A percentile compares a stretch with the other conserved stretches of the same genome.
Evolutionary conservation across 2,888 invertebrate genomes (phyloP).

Genomic region (Amiota minor): DNA sequence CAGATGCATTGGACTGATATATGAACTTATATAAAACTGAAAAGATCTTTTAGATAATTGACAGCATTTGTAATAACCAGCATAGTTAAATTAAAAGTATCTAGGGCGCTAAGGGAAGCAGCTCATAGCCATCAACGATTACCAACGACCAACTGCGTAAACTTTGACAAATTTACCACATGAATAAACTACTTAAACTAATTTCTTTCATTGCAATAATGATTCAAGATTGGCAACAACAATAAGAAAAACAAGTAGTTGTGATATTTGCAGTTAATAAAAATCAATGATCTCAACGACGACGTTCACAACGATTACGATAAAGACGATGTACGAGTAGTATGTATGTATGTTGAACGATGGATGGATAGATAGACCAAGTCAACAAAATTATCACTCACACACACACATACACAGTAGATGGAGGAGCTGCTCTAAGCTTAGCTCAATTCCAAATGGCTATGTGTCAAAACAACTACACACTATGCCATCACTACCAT

Average conservation of each 20-base stretch:
- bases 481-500: not conserved
- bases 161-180: slow-evolving; percentile 25
- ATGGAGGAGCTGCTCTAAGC: not conserved
- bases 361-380: not conserved
- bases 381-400: not conserved
- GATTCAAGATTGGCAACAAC: not conserved
- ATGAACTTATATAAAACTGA: too few relatives aligned
- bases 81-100: too few relatives aligned
- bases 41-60: too few relatives aligned
- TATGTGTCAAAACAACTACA: slow-evolving; percentile 21
- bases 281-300: slow-evolving; percentile 14
- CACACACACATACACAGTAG: not conserved
- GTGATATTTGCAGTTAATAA: slow-evolving; percentile 25
- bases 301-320: not conserved
- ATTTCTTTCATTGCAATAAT: not conserved
- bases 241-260: not conserved
- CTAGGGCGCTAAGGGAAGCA: too few relatives aligned
- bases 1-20: too few relatives aligned
- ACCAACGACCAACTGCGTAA: slow-evolving; percentile 13
- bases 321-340: too few relatives aligned
- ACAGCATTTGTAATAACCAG: too few relatives aligned
- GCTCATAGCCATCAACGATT: too few relatives aligned
- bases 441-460: not conserved
- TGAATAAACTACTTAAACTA: not conserved
- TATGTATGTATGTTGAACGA: too few relatives aligned